phyloP scores from a whole-genome alignment of 1,140 invertebrate species.

The Drosophila sp. region DNA sequence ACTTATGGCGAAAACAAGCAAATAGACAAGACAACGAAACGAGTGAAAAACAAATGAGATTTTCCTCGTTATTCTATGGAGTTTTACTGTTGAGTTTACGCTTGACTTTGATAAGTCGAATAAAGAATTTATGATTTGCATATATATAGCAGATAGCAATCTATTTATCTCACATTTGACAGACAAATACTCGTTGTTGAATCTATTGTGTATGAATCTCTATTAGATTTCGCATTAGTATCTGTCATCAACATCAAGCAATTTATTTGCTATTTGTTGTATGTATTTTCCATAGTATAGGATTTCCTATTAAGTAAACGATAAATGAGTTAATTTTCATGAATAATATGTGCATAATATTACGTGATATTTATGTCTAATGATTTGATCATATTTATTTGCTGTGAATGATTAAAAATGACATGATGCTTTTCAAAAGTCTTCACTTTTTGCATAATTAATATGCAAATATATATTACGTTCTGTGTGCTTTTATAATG shows the following conservation, averaged over 20 bases:
- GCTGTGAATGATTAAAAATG: not conserved
- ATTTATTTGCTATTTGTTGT: not conserved
- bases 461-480: no score
- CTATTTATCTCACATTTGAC: conserved; percentile 10
- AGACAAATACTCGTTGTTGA: not conserved
- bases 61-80: conserved; percentile 26
- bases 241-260: not conserved
- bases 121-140: conserved; percentile 35
- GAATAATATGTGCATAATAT: not conserved
- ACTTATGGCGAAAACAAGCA: conserved; percentile 29
- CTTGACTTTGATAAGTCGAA: conserved; percentile 12
- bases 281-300: not conserved
- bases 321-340: not conserved
- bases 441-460: no score
- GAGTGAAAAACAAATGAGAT: conserved; percentile 43
- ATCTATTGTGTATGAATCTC: not conserved
- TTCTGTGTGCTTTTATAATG: no score
- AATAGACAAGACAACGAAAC: conserved; percentile 22
- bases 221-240: not conserved
- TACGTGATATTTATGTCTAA: not conserved
- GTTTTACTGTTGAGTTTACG: not conserved
- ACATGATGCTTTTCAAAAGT: not conserved
- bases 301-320: not conserved
- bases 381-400: not conserved
- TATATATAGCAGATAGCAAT: conserved; percentile 32